Conservation (phyloP, 2,113 vertebrate species). For the Cottus gobio region DNA sequence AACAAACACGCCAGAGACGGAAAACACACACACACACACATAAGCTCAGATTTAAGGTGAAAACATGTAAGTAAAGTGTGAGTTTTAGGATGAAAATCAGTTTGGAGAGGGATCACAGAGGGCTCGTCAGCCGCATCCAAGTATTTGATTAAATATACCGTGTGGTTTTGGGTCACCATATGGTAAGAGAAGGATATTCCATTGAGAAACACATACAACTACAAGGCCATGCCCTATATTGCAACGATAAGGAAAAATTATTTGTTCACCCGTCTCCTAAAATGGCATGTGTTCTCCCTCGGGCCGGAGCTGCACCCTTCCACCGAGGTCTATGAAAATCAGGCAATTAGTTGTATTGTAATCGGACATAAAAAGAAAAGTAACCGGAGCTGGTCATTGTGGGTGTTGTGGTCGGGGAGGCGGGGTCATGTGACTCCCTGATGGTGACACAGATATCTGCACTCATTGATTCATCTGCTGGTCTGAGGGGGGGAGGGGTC, state of each 20-base stretch:
- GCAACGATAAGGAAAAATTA: neutral
- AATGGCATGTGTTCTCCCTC: neutral
- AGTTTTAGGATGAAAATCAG: conserved; percentile 5
- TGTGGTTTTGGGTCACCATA: conserved; percentile 2
- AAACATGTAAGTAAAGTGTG: neutral
- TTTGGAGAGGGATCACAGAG: neutral
- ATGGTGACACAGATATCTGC: conserved; percentile 66
- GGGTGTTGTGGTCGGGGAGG: conserved; percentile 6
- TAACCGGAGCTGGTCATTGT: neutral
- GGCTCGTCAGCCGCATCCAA: neutral
- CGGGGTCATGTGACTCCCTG: conserved; percentile 31
- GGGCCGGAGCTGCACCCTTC: neutral
- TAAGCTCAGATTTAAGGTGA: neutral
- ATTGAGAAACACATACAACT: neutral
- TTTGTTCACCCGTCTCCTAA: neutral
- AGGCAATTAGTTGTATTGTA: neutral
- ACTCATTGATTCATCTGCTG: conserved; percentile 67
- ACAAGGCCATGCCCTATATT: neutral
- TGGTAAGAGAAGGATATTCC: conserved; percentile 1
- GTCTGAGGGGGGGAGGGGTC: conserved; percentile 18
- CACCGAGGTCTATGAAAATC: neutral
- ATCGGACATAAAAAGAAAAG: neutral
- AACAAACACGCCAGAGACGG: conserved; percentile 14
- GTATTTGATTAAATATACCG: conserved; percentile 45
- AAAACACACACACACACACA: neutral